Base-by-base conservation (phyloP, 2,888 invertebrate genomes). In the Temnothorax ravouxi region DNA sequence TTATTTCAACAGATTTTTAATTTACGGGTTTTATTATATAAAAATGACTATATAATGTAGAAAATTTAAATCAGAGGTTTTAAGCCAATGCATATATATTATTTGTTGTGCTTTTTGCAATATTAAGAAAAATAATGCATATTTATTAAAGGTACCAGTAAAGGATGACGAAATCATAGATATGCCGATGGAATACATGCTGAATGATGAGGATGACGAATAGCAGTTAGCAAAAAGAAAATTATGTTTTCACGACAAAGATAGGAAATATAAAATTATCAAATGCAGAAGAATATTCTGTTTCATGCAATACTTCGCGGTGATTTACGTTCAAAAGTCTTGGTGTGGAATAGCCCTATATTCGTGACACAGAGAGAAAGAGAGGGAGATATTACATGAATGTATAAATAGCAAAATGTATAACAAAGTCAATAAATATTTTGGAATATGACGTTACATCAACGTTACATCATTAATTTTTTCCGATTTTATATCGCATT, bases 401-500 rank as follows among this genome's bases (percentile, higher is more conserved):
- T 61, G n/a, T 50, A 79, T 66, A 83, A 75, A 85, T 72, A 82
- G 56, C 66, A 69, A 77, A 84, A 59, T 64, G 59, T 75, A 86
- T 38, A 62, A 79, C 54, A 59, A 54, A 61, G 56, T 79, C 86
- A 91, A 91, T 91, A 92, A 88, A 91, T 90, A 89, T 88, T 88
- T 91, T 86, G 82, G 74, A 18, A n/a, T 85, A 84, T 88, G 75
- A 84, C 5, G 25, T 66, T 34, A 47, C 86, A 86, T 76, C 38
- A 83, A 85, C 66, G 87, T 82, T n/a, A n/a, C n/a, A n/a, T n/a
- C 62, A 77, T 82, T 91, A 93, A 89, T 91, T 89, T 62, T 93
- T 92, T 83, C 91, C 91, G 56, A 91, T 95, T 29, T 96, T 97
- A 91, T 97, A 96, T 83, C 96, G 96, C 84, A 97, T 96, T 59